Base-by-base conservation (phyloP, 2,797 vertebrate genomes). In the Acridotheres tristis region DNA sequence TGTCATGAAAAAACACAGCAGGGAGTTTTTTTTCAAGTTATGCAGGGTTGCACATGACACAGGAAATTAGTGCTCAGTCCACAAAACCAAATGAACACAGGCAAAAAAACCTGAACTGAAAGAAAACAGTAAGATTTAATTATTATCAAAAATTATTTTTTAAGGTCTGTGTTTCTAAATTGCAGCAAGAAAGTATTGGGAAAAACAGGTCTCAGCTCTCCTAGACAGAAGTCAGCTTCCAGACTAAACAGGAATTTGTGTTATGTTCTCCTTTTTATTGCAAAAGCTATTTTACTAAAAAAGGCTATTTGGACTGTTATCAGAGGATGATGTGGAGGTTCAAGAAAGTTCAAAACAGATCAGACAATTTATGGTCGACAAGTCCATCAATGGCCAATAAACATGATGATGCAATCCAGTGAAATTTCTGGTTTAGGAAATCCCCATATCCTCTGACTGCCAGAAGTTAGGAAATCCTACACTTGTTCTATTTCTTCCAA, bases 381-480 rank as follows among this genome's bases (percentile, higher is more conserved):
- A 58, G 36, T 81, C 83, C 73, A 76, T 66, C 16, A 3, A 84
- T 90, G 90, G 77, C 83, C 68, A 79, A 72, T 69, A 95, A 95
- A 95, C 80, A 90, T 5, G 34, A 81, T 93, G 90, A 93, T 88
- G 94, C 91, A 96, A 96, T 88, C 58, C 54, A 94, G 43, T 86
- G 91, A 88, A 95, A 94, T 86, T 85, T 94, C 83, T 82, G 63
- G 80, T 82, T 94, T 91, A 86, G 88, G 90, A 95, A 94, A 91
- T 88, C 93, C 91, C 62, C 83, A 67, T 62, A 78, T 78, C 43
- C 62, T 90, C 80, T 10, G 20, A 38, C 65, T 86, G 91, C 80
- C 91, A 94, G 77, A 78, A 93, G 48, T 93, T 79, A 76, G 40
- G 80, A 95, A 93, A 88, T 73, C 45, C 83, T 76, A 77, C 59